Evolutionary conservation across 2,888 invertebrate genomes (phyloP), one percentile per base, ranked within the genome.

Genomic region (Carabus problematicus): DNA sequence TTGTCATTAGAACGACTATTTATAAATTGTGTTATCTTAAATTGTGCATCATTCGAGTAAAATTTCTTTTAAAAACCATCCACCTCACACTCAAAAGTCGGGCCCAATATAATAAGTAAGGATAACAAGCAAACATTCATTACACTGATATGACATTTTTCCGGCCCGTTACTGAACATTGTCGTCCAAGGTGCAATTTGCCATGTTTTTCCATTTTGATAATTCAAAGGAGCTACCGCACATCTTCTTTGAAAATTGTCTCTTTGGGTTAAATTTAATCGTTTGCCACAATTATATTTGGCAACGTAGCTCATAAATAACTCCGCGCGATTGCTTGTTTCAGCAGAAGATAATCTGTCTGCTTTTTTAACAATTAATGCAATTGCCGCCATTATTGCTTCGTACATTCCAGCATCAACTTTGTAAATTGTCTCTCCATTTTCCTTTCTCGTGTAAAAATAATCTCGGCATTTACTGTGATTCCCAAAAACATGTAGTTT

Each of bases 281-380:
- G 19, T 59, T 73, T 73, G 2, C 72, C 72, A 39, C 39, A 41
- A 62, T 72, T 73, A 63, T 72, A 73, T 52, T 70, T 19, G n/a
- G 72, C 70, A 18, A 72, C 66, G 3, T 73, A 60, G 59, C 68
- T 70, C 71, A 72, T 73, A 4, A 73, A 61, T 19, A 64, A 43
- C 59, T 72, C 71, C 9, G 71, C 64, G 40, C 70, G 19, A 54
- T 72, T 74, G 18, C 72, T 73, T 43, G 71, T 73, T 58, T 73
- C 71, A 55, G 72, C 71, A 49, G 67, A 69, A 1, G 73, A 62
- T 16, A 74, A 42, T 43, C 45, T 55, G 9, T 47, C 40, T 39
- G 52, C 47, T 29, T 62, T 16, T 29, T 62, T 62, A 39, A 62
- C 11, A 14, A 62, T 12, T 2, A n/a, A 12, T 9, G 18, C 7